These are phyloP conservation scores for Chrysaora quinquecirrha DNA, from an alignment of 30 jellyfish, hydroid and myxozoan species.

Conservation along the genomic window DNA sequence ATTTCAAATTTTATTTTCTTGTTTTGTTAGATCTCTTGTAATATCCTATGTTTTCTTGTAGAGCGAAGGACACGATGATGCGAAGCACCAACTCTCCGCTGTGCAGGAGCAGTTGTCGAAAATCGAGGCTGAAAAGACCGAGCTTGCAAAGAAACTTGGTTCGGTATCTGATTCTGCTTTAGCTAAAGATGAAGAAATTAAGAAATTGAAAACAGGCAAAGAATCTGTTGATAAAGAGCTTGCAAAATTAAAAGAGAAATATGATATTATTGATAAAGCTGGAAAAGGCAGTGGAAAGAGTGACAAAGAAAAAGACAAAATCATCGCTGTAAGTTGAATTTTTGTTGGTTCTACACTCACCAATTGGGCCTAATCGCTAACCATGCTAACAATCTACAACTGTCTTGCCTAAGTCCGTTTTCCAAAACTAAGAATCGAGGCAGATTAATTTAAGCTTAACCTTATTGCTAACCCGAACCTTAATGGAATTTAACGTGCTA, in stretches of 20 bases:
- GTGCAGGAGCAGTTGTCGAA: conserved; percentile 56
- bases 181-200: conserved; percentile 52
- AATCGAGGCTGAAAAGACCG: conserved; percentile 56
- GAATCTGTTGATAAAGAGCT: conserved; percentile 49
- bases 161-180: conserved; percentile 52
- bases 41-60: neutral
- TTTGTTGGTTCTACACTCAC: too few relatives aligned
- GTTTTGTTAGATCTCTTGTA: too few relatives aligned
- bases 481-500: too few relatives aligned
- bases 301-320: conserved; percentile 82
- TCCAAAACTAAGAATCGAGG: too few relatives aligned
- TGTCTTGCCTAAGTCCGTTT: too few relatives aligned
- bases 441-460: too few relatives aligned
- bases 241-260: conserved; percentile 63
- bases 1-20: too few relatives aligned
- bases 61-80: conserved; percentile 48
- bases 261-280: conserved; percentile 48
- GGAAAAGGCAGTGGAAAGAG: conserved; percentile 61
- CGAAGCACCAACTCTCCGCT: conserved; percentile 20
- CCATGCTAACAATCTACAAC: too few relatives aligned
- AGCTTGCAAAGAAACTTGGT: conserved; percentile 63
- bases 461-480: too few relatives aligned
- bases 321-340: conserved; percentile 81
- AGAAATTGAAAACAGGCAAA: conserved; percentile 28
- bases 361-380: too few relatives aligned